phyloP scores from a whole-genome alignment of 2,113 vertebrate genomes.

The Callipepla squamata region DNA sequence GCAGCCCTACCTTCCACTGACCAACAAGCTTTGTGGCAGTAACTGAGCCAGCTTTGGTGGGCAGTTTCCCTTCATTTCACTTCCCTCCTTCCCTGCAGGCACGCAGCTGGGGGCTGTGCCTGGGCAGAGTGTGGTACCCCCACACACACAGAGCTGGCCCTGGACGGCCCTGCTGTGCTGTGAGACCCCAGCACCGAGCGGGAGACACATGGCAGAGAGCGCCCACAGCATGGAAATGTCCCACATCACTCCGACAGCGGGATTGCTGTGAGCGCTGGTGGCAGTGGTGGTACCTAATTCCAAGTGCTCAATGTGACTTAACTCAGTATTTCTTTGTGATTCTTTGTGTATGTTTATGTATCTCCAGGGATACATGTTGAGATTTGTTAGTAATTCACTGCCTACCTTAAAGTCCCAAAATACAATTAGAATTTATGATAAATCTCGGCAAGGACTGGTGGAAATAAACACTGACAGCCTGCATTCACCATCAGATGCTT shows the following conservation, averaged over 20 bases:
- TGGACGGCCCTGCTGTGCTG: too few relatives aligned
- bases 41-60: background rate
- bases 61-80: background rate
- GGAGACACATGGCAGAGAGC: background rate
- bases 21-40: background rate
- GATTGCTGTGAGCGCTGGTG: background rate
- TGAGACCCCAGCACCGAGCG: background rate
- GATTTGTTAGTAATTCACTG: background rate
- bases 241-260: background rate
- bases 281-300: background rate
- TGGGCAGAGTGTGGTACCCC: rapidly evolving
- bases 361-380: background rate
- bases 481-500: background rate
- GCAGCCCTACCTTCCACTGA: background rate
- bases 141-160: too few relatives aligned
- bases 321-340: background rate
- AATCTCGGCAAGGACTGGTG: background rate
- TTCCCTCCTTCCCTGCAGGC: background rate
- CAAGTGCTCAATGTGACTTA: background rate
- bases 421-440: background rate
- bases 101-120: background rate
- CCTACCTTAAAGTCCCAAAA: background rate
- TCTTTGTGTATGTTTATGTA: background rate
- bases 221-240: background rate
- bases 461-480: background rate